phyloP scores from a whole-genome alignment of 2,888 invertebrate genomes.

The Pedicia rivosa region DNA sequence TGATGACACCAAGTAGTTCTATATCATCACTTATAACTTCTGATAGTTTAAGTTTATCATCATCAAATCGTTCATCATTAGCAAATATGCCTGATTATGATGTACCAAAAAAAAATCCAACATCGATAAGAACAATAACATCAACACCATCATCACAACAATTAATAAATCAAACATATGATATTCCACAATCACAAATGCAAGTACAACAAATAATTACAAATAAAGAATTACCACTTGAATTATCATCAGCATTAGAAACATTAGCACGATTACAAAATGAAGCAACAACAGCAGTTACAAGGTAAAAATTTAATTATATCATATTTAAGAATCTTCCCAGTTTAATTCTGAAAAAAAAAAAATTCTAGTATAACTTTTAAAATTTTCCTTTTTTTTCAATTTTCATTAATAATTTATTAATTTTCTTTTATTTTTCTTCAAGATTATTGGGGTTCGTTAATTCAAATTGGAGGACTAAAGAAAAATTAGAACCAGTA shows the following conservation, averaged over 20 bases:
- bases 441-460: constrained; percentile 50
- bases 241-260: constrained; percentile 59
- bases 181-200: constrained; percentile 34
- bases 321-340: too few species aligned
- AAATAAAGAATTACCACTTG: constrained; percentile 51
- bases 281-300: constrained; percentile 69
- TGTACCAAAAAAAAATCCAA: constrained; percentile 39
- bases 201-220: constrained; percentile 18
- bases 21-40: constrained; percentile 46
- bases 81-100: constrained; percentile 53
- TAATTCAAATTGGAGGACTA: constrained; percentile 64
- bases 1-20: constrained; percentile 50
- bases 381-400: neutral
- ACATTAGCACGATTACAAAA: constrained; percentile 55
- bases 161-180: constrained; percentile 34
- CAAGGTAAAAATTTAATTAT: constrained; percentile 33
- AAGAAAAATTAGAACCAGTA: constrained; percentile 59
- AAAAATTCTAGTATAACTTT: constrained; percentile 1
- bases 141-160: constrained; percentile 12
- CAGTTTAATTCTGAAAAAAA: neutral
- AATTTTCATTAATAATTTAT: constrained; percentile 1
- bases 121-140: constrained; percentile 20
- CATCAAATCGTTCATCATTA: constrained; percentile 36
- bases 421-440: constrained; percentile 3
- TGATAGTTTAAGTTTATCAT: constrained; percentile 38